phyloP scores from a whole-genome alignment of 2,888 invertebrate genomes.

The Eurytoma californica region DNA sequence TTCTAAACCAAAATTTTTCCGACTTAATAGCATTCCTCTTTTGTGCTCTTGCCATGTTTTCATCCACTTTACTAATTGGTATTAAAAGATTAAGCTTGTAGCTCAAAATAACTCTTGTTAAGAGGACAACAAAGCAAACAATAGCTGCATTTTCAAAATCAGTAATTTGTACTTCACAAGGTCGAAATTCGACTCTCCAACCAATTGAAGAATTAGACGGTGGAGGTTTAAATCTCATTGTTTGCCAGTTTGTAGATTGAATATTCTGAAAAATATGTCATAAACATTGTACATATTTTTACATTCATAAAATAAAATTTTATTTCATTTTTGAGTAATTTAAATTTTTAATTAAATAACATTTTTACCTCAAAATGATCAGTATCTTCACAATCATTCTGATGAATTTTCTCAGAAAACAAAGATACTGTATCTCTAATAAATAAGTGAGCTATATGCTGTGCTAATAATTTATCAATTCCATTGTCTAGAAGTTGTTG shows the following conservation, averaged over 20 bases:
- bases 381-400: conserved; percentile 93
- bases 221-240: conserved; percentile 99
- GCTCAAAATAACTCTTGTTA: conserved; percentile 97
- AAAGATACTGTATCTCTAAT: conserved; percentile 97
- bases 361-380: conserved; percentile 96
- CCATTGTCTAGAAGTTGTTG: conserved; percentile 88
- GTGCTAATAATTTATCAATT: conserved; percentile 94
- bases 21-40: conserved; percentile 89
- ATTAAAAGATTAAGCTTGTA: conserved; percentile 97
- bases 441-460: conserved; percentile 98
- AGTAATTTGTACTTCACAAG: conserved; percentile 98
- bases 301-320: neutral
- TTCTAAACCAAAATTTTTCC: conserved; percentile 95
- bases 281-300: neutral
- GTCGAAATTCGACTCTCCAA: conserved; percentile 99
- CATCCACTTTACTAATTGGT: conserved; percentile 98
- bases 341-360: neutral
- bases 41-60: conserved; percentile 98
- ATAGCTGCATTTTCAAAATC: conserved; percentile 99
- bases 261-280: conserved; percentile 84
- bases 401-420: conserved; percentile 95
- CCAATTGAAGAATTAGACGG: conserved; percentile 97
- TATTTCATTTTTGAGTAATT: neutral
- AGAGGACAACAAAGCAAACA: conserved; percentile 96
- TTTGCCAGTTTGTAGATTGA: conserved; percentile 99